Base-by-base conservation (phyloP, 2,888 invertebrate genomes). In the Malthinus flaveolus region DNA sequence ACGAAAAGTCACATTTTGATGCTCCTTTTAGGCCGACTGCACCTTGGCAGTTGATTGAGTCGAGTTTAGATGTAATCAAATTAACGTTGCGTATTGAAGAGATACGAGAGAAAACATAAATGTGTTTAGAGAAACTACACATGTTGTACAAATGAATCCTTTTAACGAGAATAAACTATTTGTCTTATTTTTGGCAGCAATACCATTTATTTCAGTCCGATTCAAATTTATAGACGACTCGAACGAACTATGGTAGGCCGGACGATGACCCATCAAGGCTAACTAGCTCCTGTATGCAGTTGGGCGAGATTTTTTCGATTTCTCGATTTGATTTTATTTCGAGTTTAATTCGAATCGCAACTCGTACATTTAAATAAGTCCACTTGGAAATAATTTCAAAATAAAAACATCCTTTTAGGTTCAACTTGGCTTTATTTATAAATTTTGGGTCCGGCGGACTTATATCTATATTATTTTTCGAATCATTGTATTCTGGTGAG, bases 201-300 rank as follows among this genome's bases (percentile, higher is more conserved):
- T 37, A 47, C 47, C 37, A 44, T 23, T 33, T 34, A 54, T 51
- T 48, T 47, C 32, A 45, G 53, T 53, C 49, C 6, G 48, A 42
- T 47, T 51, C 39, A 44, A 47, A 57, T 57, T 57, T 56, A 56
- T 56, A 36, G 52, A 44, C 33, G 45, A 34, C 53, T 54, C 36
- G 44, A 50, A 49, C 36, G 44, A 50, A 49, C 48, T 47, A 55
- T 55, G 58, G 52, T 59, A 59, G 58, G 56, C 56, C 63, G 62
- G 65, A 54, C 65, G 65, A 68, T 66, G 66, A 68, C 68, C 65
- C 55, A 64, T 52, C 68, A 68, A 68, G 68, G 68, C 64, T 61
- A 65, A 56, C 66, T 39, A 59, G 62, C 57, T 59, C 11, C 8
- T 37, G 9, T 37, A 37, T 37, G 62, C 64, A 61, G 56, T 60